These are phyloP conservation scores for Meles meles DNA, from an alignment of 2,113 vertebrate species.

Conservation along the genomic window DNA sequence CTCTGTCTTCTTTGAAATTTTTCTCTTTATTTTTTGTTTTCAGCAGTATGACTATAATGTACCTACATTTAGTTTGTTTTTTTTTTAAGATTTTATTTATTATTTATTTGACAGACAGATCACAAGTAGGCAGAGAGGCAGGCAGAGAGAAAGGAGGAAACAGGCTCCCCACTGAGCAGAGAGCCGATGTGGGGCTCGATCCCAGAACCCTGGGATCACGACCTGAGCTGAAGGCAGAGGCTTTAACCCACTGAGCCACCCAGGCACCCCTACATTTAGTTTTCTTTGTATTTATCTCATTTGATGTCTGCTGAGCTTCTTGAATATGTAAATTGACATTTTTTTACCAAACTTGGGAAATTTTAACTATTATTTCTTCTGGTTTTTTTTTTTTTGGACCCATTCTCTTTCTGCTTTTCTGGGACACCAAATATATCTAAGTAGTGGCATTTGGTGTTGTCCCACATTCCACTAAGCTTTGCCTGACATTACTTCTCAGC, in stretches of 20 bases:
- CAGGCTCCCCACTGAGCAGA: too few species aligned
- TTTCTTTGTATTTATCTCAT: not conserved
- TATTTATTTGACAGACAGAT: too few species aligned
- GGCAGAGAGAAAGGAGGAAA: too few species aligned
- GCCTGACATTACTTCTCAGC: not conserved
- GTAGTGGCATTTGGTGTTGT: not conserved
- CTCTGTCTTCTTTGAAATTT: not conserved
- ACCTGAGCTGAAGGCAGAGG: too few species aligned
- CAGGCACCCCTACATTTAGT: not conserved
- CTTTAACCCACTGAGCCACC: too few species aligned
- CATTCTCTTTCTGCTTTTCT: not conserved
- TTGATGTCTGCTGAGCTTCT: not conserved
- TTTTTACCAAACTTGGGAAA: not conserved
- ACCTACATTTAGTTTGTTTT: not conserved
- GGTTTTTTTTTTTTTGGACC: not conserved
- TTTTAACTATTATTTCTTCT: not conserved
- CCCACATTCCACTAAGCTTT: not conserved
- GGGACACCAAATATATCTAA: not conserved
- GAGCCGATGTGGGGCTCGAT: too few species aligned
- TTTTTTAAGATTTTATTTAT: too few species aligned
- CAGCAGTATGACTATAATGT: not conserved
- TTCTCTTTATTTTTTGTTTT: constrained; percentile 18
- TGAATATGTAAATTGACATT: not conserved
- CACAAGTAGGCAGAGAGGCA: too few species aligned
- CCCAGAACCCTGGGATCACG: too few species aligned